These are phyloP conservation scores for Drosophila lacicola DNA, from an alignment of 2,888 invertebrate genomes.

Conservation along the genomic window DNA sequence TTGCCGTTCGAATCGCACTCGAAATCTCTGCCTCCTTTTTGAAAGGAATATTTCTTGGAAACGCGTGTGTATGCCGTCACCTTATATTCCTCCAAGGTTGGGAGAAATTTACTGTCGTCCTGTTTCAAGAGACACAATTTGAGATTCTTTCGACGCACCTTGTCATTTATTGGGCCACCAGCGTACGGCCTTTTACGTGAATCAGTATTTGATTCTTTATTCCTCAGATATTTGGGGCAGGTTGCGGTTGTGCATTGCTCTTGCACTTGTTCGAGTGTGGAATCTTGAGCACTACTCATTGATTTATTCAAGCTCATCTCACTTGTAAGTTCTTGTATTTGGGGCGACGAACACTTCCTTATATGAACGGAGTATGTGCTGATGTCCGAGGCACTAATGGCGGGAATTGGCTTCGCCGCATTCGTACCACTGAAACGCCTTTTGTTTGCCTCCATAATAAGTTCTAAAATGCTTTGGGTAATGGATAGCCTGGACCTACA, in stretches of 20 bases:
- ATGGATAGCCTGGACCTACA: too few relatives aligned
- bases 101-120: not conserved
- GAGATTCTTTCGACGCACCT: not conserved
- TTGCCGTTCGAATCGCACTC: not conserved
- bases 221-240: too few relatives aligned
- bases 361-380: too few relatives aligned
- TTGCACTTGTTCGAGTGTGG: too few relatives aligned
- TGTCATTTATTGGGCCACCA: not conserved
- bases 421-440: not conserved
- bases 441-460: not conserved
- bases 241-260: too few relatives aligned
- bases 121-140: conserved; percentile 23
- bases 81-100: conserved; percentile 24
- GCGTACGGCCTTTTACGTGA: not conserved
- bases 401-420: not conserved
- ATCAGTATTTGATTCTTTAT: not conserved
- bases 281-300: too few relatives aligned
- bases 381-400: too few relatives aligned
- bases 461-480: not conserved
- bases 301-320: too few relatives aligned
- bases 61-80: conserved; percentile 23
- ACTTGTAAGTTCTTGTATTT: too few relatives aligned
- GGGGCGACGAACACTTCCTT: too few relatives aligned
- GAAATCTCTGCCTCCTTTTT: not conserved
- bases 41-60: not conserved